Conservation (phyloP, 2,888 invertebrate genomes). For the Lepidochitona cinerea region DNA sequence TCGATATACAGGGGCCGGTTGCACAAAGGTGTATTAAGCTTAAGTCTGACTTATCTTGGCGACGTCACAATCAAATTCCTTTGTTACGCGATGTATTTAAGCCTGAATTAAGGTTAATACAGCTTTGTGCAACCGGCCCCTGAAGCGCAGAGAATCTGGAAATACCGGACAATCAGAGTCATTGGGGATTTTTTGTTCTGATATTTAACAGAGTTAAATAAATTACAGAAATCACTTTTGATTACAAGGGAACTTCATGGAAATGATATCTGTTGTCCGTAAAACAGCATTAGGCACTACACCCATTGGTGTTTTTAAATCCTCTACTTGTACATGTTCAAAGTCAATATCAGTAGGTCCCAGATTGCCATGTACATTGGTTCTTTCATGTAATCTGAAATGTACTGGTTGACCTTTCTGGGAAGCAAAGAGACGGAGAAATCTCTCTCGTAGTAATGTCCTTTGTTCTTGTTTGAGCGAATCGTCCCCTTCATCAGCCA, state of each 20-base stretch:
- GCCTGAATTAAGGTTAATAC: too few relatives aligned
- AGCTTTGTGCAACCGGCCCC: too few relatives aligned
- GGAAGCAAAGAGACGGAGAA: slow-evolving; percentile 55
- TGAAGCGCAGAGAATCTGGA: too few relatives aligned
- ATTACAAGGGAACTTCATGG: slow-evolving; percentile 21
- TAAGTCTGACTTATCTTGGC: too few relatives aligned
- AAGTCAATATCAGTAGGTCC: slow-evolving; percentile 52
- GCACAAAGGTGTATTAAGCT: too few relatives aligned
- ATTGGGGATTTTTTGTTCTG: too few relatives aligned
- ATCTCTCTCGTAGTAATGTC: slow-evolving; percentile 61
- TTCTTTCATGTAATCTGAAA: slow-evolving; percentile 54
- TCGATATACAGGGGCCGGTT: too few relatives aligned
- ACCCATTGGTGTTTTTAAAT: slow-evolving; percentile 63
- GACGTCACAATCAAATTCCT: too few relatives aligned
- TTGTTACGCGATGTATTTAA: too few relatives aligned
- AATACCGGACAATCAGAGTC: too few relatives aligned
- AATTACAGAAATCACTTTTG: not conserved
- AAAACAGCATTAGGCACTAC: slow-evolving; percentile 57
- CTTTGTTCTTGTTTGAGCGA: slow-evolving; percentile 47
- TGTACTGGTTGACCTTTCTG: slow-evolving; percentile 44
- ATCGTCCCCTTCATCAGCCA: slow-evolving; percentile 1
- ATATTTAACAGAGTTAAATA: too few relatives aligned
- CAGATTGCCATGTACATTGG: slow-evolving; percentile 49
- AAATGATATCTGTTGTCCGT: slow-evolving; percentile 50
- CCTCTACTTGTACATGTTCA: slow-evolving; percentile 47